Conservation (phyloP, 2,888 invertebrate species). For the Mimas tiliae region DNA sequence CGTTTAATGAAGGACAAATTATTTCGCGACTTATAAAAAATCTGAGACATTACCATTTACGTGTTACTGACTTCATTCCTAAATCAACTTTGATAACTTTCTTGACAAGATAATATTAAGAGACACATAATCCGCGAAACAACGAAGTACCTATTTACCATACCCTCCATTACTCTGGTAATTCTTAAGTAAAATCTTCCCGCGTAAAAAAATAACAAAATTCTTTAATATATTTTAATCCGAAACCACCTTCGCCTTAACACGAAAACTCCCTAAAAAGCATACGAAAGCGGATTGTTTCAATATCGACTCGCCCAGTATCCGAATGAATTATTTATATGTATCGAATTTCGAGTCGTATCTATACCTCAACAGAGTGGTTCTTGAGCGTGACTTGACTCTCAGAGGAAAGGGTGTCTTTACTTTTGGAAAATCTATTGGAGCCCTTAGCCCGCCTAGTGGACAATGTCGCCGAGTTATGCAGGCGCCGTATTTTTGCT, state of each 20-base stretch:
- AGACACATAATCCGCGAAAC: not conserved
- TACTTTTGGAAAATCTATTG: conserved; percentile 42
- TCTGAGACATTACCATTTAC: too few species aligned
- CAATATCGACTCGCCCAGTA: conserved; percentile 59
- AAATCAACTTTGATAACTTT: not conserved
- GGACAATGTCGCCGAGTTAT: conserved; percentile 22
- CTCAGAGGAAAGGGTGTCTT: conserved; percentile 34
- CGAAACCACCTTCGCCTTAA: conserved; percentile 48
- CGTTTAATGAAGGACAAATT: too few species aligned
- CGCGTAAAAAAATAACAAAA: conserved; percentile 32
- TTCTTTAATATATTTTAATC: conserved; percentile 39
- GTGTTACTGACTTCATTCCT: too few species aligned
- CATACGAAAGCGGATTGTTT: conserved; percentile 64
- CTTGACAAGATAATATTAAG: not conserved
- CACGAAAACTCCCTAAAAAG: conserved; percentile 54
- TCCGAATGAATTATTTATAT: conserved; percentile 73
- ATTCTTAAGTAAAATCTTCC: not conserved
- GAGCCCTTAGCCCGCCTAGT: conserved; percentile 23
- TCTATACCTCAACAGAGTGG: conserved; percentile 50
- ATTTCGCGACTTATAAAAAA: too few species aligned
- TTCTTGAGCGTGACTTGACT: conserved; percentile 62
- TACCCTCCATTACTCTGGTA: not conserved
- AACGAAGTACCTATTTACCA: not conserved
- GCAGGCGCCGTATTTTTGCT: conserved; percentile 1
- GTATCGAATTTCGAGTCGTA: conserved; percentile 52